Evolutionary conservation across 2,797 vertebrate species (phyloP), one percentile per base, ranked within the genome.

Genomic region (Trematomus bernacchii): DNA sequence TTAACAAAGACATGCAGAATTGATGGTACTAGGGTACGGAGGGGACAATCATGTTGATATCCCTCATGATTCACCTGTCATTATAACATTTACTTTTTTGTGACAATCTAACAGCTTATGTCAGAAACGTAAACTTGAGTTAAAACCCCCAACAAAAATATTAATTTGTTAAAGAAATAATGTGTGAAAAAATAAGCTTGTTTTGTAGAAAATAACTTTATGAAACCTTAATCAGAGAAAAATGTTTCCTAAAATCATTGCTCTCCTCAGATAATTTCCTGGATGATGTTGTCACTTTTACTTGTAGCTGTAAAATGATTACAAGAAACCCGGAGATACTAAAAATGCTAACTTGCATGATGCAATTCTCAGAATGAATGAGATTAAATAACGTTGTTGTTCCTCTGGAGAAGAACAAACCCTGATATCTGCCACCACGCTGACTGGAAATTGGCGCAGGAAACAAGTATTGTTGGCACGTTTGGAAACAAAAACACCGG

Each of bases 381-480:
- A 50, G 30, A 47, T 19, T n/a, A 43, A 65, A 46, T 19, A 44
- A 18, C 37, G 27, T 3, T 50, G 4, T 14, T 13, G n/a, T 12
- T 42, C 23, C 48, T 71, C n/a, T 14, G n/a, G 42, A 70, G 66
- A 9, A 47, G 65, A 75, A 55, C 3, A 47, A 64, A 14, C 19
- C 40, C 42, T 57, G 71, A 54, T 57, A 27, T 73, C 52, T 66
- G 43, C 60, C 42, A 13, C 23, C 40, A 18, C 1, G 47, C 55
- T 37, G 66, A 44, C 21, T 50, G 30, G 4, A 51, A 55, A 16
- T 40, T 30, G 12, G 21, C 42, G 73, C 16, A 48, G 51, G 57
- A 61, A 57, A 66, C 40, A 44, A 51, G 71, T 60, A 76, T 43
- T 14, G 83, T 74, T 83, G 86, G 83, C 79, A 86, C 77, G 40